Evolutionary conservation across 2,113 vertebrate species (phyloP).

Genomic region (Callospermophilus lateralis): DNA sequence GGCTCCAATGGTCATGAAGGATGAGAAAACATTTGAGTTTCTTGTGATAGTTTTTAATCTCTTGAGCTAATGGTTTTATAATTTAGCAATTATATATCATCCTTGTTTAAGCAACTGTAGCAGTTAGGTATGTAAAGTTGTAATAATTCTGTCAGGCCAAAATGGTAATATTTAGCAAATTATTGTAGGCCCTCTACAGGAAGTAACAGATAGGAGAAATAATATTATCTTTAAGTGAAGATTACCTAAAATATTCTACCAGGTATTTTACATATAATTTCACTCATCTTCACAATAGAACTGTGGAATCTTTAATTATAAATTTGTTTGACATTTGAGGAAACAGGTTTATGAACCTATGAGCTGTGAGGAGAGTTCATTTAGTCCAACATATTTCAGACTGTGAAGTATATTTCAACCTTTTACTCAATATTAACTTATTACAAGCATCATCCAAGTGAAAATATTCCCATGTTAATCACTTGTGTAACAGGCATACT

Average conservation of each 20-base stretch:
- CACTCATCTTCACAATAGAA: neutral
- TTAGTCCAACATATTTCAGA: neutral
- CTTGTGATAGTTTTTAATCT: slow-evolving; percentile 67
- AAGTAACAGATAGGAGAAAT: slow-evolving; percentile 16
- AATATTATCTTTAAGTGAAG: neutral
- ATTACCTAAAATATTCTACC: slow-evolving; percentile 7
- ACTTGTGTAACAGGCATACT: neutral
- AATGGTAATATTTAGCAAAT: slow-evolving; percentile 68
- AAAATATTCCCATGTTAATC: slow-evolving; percentile 36
- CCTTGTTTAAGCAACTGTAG: slow-evolving; percentile 59
- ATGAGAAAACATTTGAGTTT: slow-evolving; percentile 61
- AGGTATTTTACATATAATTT: slow-evolving; percentile 9
- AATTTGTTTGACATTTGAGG: neutral
- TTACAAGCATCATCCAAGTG: neutral
- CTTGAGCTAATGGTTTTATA: slow-evolving; percentile 70
- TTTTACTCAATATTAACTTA: neutral
- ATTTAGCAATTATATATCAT: slow-evolving; percentile 60
- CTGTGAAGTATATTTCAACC: neutral
- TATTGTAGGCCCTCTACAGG: slow-evolving; percentile 29
- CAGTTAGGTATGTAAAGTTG: slow-evolving; percentile 38
- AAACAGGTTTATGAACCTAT: neutral
- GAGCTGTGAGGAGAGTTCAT: neutral
- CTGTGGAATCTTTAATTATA: neutral
- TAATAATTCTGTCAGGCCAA: slow-evolving; percentile 68
- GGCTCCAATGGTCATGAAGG: slow-evolving; percentile 60